phyloP scores from a whole-genome alignment of 2,797 vertebrate genomes.

The Falco cherrug region DNA sequence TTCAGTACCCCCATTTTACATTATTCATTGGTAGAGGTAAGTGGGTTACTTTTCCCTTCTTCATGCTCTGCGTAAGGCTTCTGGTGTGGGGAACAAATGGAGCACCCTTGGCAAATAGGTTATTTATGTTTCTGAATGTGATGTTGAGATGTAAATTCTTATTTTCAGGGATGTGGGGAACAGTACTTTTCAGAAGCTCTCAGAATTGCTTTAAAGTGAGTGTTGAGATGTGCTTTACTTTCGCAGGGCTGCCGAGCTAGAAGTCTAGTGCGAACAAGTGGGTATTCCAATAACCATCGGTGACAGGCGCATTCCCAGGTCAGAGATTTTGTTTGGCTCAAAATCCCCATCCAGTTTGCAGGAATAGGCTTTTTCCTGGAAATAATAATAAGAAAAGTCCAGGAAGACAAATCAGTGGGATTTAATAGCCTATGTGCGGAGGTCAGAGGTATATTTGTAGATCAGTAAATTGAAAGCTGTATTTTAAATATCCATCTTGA shows the following conservation, averaged over 20 bases:
- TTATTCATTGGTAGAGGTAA: background rate
- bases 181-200: background rate
- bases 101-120: background rate
- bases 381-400: conserved; percentile 8
- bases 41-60: background rate
- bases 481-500: conserved; percentile 58
- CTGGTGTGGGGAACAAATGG: background rate
- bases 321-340: background rate
- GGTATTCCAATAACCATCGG: background rate
- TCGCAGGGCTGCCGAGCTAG: background rate
- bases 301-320: background rate
- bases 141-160: background rate
- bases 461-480: conserved; percentile 20
- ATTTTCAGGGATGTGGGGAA: background rate
- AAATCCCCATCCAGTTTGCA: background rate
- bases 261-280: background rate
- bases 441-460: conserved; percentile 32
- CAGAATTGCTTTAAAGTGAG: background rate
- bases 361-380: background rate
- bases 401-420: background rate
- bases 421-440: background rate
- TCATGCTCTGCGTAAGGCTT: background rate
- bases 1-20: background rate
- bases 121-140: background rate
- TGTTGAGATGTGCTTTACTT: background rate